Evolutionary conservation across 2,888 invertebrate species (phyloP).

Genomic region (Sesia apiformis): DNA sequence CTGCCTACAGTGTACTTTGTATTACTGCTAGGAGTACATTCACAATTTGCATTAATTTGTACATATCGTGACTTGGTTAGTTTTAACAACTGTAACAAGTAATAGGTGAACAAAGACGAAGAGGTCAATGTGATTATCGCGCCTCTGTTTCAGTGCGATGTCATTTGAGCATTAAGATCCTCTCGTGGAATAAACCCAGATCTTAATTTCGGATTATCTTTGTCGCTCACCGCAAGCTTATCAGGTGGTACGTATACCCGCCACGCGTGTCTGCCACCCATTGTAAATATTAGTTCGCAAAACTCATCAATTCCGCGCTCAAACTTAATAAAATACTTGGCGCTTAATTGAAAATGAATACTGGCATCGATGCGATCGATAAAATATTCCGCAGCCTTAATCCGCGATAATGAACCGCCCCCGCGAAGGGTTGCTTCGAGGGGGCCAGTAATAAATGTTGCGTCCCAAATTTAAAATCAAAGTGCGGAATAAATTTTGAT

Average conservation of each 20-base stretch:
- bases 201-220: no score
- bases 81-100: no score
- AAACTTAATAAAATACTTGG: slow-evolving; percentile 75
- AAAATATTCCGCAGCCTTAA: slow-evolving; percentile 72
- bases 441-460: slow-evolving; percentile 72
- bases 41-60: no score
- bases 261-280: slow-evolving; percentile 51
- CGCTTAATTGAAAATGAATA: slow-evolving; percentile 75
- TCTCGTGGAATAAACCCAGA: no score
- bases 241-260: slow-evolving; percentile 25
- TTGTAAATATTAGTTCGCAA: slow-evolving; percentile 74
- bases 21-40: no score
- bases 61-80: no score
- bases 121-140: no score
- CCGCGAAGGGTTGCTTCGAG: slow-evolving; percentile 66
- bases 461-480: slow-evolving; percentile 74
- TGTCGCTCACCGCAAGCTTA: no score
- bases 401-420: slow-evolving; percentile 70
- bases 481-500: slow-evolving; percentile 75
- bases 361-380: slow-evolving; percentile 67
- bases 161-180: no score
- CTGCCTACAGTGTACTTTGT: no score
- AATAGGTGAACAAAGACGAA: no score
- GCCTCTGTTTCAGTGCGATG: no score
- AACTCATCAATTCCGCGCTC: slow-evolving; percentile 72